These are phyloP conservation scores for Listrodromus nycthemerus DNA, from an alignment of 2,888 invertebrate species.

Conservation along the genomic window DNA sequence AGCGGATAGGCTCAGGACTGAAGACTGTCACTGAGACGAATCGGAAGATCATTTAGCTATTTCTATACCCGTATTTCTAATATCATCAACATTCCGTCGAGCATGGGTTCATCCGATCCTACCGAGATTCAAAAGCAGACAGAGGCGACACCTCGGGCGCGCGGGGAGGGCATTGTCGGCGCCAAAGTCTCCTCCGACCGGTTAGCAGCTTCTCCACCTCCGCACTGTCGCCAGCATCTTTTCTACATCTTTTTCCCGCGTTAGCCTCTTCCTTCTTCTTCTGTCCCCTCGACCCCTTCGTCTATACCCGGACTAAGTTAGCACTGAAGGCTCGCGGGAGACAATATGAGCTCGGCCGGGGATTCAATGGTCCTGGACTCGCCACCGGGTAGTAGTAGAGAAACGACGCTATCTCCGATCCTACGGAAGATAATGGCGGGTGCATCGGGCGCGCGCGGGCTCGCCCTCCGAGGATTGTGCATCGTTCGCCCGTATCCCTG, in stretches of 20 bases:
- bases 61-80: neutral
- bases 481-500: conserved; percentile 55
- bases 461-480: conserved; percentile 71
- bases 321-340: conserved; percentile 67
- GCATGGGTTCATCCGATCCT: neutral
- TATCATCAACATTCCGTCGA: neutral
- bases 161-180: conserved; percentile 13
- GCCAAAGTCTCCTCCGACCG: conserved; percentile 34
- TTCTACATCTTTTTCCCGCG: conserved; percentile 41
- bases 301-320: conserved; percentile 58
- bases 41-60: neutral
- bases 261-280: conserved; percentile 36
- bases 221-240: conserved; percentile 13
- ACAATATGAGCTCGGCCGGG: conserved; percentile 80
- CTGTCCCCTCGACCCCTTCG: conserved; percentile 15
- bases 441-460: conserved; percentile 68
- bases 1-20: neutral
- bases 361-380: conserved; percentile 28
- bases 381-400: conserved; percentile 65
- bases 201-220: conserved; percentile 15
- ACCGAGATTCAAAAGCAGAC: neutral
- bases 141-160: conserved; percentile 42
- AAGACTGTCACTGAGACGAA: neutral
- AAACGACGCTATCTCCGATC: conserved; percentile 82
- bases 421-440: conserved; percentile 79